A percentile compares a stretch with the other conserved stretches of the same genome.
Evolutionary conservation across 2,797 vertebrate species (phyloP).

Genomic region (Avahi laniger): DNA sequence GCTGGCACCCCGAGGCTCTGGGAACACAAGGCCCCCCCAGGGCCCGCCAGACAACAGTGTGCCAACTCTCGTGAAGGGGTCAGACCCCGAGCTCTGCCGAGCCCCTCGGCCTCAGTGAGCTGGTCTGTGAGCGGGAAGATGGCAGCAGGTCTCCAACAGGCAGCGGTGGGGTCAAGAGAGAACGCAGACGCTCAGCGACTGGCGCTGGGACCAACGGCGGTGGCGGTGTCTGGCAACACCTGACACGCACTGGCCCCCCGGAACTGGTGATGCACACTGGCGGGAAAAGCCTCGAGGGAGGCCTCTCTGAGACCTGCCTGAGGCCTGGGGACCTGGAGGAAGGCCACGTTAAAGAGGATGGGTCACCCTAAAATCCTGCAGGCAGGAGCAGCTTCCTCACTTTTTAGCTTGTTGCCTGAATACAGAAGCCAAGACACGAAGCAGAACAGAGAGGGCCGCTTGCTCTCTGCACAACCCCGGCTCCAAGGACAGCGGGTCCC

Average conservation of each 20-base stretch:
- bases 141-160: not conserved
- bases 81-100: not conserved
- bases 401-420: not conserved
- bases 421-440: not conserved
- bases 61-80: not conserved
- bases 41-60: not conserved
- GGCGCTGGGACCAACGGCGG: rapidly evolving
- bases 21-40: not conserved
- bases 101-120: not conserved
- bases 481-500: rapidly evolving
- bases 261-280: rapidly evolving
- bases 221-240: too few relatives aligned
- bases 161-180: rapidly evolving
- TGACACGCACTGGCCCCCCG: not conserved
- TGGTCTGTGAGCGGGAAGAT: not conserved
- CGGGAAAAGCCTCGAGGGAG: rapidly evolving
- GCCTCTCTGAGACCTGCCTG: not conserved
- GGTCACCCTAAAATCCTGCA: not conserved
- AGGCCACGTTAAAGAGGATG: rapidly evolving
- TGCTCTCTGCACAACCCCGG: not conserved
- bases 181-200: rapidly evolving
- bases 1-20: not conserved
- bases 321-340: not conserved
- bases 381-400: not conserved
- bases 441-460: not conserved